Base-by-base conservation (phyloP, 64 coral and sea anemone species). In the Montipora sp. region DNA sequence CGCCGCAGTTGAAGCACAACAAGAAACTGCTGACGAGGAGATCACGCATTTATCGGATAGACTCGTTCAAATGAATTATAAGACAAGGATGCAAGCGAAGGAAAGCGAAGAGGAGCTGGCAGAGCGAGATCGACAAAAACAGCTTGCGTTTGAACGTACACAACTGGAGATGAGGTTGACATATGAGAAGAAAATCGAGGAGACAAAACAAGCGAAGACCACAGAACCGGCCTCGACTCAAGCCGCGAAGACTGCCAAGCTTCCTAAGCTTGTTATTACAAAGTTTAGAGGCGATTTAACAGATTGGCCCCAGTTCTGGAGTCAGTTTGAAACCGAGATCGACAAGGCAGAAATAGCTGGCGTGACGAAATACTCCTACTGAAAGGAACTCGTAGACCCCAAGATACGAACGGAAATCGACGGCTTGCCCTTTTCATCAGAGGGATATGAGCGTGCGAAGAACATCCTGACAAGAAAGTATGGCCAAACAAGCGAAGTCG, bases 341-440 rank as follows among this genome's bases (percentile, higher is more conserved):
- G 78, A 89, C 69, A 75, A 73, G 44, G 53, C 87, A 48, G 44
- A 82, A 21, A 45, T 84, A 73, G 45, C 86, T 15, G 74, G 20
- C 63, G 68, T 94, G 18, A 94, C 86, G 13, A 94, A 94, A 20
- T 94, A 83, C 51, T 80, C 92, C 3, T 88, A 27, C 92, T 83
- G 27, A 81, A 89, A 72, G 77, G 60, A 21, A 85, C 47, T 68
- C 55, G 59, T 68, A 27, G 48, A 63, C 43, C 72, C 75, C 14
- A 79, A 63, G 75, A 69, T 93, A 27, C n/a, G 83, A 60, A 65
- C 18, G 48, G 51, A 87, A 23, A 58, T 93, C 44, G 91, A 93
- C 59, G 83, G 91, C 68, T 43, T 92, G 19, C 90, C 90, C 8
- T 92, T 75, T 48, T 53, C 79, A 47, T 61, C 15, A 23, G 90